These are phyloP conservation scores for Autographa pulchrina DNA, from an alignment of 2,888 invertebrate species.

Conservation along the genomic window DNA sequence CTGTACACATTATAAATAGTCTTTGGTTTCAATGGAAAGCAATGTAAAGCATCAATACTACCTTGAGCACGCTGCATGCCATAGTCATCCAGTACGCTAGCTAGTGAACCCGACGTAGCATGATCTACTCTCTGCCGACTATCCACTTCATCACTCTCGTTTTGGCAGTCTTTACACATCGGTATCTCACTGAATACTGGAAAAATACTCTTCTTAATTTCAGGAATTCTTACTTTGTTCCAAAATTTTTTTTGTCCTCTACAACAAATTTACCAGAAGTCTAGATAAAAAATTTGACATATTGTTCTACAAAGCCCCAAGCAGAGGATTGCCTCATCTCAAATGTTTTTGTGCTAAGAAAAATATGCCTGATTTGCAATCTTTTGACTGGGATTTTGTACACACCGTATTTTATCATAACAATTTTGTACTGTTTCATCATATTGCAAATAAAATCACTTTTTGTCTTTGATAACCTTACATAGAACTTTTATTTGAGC, in stretches of 20 bases:
- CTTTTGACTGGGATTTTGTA: slow-evolving; percentile 51
- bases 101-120: slow-evolving; percentile 53
- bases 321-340: slow-evolving; percentile 30
- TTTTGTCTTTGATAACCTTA: slow-evolving; percentile 45
- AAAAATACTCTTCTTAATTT: slow-evolving; percentile 45
- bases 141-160: slow-evolving; percentile 51
- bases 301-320: slow-evolving; percentile 52
- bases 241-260: slow-evolving; percentile 25
- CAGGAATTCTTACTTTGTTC: slow-evolving; percentile 46
- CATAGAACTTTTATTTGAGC: slow-evolving; percentile 43
- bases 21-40: slow-evolving; percentile 72
- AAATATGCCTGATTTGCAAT: slow-evolving; percentile 24
- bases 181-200: slow-evolving; percentile 37
- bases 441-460: slow-evolving; percentile 49
- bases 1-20: background rate
- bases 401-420: slow-evolving; percentile 44
- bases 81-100: slow-evolving; percentile 34
- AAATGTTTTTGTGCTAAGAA: slow-evolving; percentile 19
- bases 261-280: slow-evolving; percentile 38
- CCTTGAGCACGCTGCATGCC: slow-evolving; percentile 81
- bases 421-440: slow-evolving; percentile 45
- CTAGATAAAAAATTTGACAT: slow-evolving; percentile 32
- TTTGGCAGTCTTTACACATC: slow-evolving; percentile 41
- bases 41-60: slow-evolving; percentile 65
- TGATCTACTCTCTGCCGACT: slow-evolving; percentile 49